phyloP scores from a whole-genome alignment of 2,888 invertebrate species.

The Parnassius smintheus region DNA sequence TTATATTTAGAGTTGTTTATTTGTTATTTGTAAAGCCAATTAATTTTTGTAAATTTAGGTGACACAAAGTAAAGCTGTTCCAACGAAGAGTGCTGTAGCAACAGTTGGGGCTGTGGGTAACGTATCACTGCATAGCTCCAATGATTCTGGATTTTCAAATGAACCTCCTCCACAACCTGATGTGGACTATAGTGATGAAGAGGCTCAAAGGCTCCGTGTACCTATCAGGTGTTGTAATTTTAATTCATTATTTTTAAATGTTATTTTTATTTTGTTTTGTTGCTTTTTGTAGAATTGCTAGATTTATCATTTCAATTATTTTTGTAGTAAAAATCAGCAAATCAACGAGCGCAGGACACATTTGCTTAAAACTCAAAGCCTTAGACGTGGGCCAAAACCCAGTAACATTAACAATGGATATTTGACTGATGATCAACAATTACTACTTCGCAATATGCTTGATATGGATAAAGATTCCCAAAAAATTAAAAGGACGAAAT shows the following conservation, averaged over 20 bases:
- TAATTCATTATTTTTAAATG: conserved; percentile 25
- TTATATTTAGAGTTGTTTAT: no score
- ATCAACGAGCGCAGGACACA: conserved; percentile 64
- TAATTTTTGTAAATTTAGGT: conserved; percentile 42
- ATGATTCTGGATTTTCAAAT: conserved; percentile 95
- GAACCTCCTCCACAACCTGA: conserved; percentile 94
- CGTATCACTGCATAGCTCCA: conserved; percentile 92
- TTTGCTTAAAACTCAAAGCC: conserved; percentile 73
- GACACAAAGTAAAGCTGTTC: conserved; percentile 69
- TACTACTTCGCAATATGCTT: conserved; percentile 72
- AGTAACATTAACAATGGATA: conserved; percentile 67
- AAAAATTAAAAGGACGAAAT: conserved; percentile 89
- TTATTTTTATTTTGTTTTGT: conserved; percentile 42
- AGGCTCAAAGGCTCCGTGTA: conserved; percentile 83
- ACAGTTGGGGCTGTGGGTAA: conserved; percentile 83
- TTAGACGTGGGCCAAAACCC: conserved; percentile 64
- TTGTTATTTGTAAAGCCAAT: no score
- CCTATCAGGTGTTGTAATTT: conserved; percentile 80
- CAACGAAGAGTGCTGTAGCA: conserved; percentile 70
- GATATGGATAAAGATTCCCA: conserved; percentile 83
- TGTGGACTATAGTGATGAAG: conserved; percentile 94
- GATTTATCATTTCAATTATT: conserved; percentile 30
- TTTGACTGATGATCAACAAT: conserved; percentile 79
- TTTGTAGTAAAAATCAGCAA: conserved; percentile 72
- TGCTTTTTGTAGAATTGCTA: conserved; percentile 46